Conservation (phyloP, 2,113 vertebrate species). For the Paramormyrops kingsleyae region DNA sequence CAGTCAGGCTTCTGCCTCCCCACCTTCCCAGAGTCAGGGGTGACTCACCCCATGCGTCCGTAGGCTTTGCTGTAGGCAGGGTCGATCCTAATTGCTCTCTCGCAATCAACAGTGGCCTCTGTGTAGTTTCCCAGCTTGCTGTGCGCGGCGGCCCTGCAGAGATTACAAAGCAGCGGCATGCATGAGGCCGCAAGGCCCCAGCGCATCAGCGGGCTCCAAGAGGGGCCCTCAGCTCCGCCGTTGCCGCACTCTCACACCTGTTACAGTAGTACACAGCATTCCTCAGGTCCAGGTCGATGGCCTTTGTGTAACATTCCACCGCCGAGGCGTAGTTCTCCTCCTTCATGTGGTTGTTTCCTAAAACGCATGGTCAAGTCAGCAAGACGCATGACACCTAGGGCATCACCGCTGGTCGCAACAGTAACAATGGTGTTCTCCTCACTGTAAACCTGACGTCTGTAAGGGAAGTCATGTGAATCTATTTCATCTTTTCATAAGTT, state of each 20-base stretch:
- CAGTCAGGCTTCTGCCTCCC: neutral
- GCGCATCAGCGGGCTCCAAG: neutral
- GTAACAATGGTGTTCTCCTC: neutral
- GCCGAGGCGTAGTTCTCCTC: slow-evolving; percentile 89
- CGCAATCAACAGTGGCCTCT: slow-evolving; percentile 86
- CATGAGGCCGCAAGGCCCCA: neutral
- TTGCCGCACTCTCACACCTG: slow-evolving; percentile 61
- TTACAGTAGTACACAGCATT: slow-evolving; percentile 97
- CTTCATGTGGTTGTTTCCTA: slow-evolving; percentile 97
- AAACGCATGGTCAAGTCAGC: slow-evolving; percentile 26
- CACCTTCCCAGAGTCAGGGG: neutral
- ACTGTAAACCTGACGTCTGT: neutral
- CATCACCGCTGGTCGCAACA: neutral
- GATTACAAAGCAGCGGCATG: neutral
- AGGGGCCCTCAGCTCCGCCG: neutral
- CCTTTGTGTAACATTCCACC: slow-evolving; percentile 86
- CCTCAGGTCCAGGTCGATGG: slow-evolving; percentile 86
- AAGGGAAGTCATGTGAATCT: neutral
- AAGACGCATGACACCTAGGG: neutral
- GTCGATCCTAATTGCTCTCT: slow-evolving; percentile 89
- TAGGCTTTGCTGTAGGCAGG: slow-evolving; percentile 95
- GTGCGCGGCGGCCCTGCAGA: slow-evolving; percentile 85
- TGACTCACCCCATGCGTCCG: slow-evolving; percentile 91
- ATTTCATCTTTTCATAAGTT: neutral
- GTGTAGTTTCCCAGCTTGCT: slow-evolving; percentile 87